Evolutionary conservation across 2,888 invertebrate species (phyloP).

Genomic region (Nephrotoma guestfalica): DNA sequence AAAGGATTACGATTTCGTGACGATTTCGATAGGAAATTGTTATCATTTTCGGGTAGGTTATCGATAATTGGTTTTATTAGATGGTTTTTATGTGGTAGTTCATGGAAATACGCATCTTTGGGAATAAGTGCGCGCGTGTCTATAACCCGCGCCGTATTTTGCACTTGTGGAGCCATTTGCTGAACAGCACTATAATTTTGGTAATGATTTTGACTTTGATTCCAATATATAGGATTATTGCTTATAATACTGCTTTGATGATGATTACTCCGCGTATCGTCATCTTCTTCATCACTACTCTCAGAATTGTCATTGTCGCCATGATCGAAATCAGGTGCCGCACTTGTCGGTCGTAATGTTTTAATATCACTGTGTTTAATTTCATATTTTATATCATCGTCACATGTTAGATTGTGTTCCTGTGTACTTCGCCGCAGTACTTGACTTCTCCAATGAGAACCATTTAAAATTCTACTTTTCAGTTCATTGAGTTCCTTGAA

Average conservation of each 20-base stretch:
- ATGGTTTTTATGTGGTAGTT: constrained; percentile 35
- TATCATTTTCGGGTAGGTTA: constrained; percentile 9
- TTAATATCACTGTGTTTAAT: constrained; percentile 19
- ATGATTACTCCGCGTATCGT: background rate
- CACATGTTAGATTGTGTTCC: constrained; percentile 17
- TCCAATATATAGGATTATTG: background rate
- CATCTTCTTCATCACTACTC: constrained; percentile 43
- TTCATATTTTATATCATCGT: constrained; percentile 17
- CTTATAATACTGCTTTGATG: background rate
- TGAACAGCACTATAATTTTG: background rate
- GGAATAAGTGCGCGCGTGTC: constrained; percentile 32
- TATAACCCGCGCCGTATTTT: constrained; percentile 8
- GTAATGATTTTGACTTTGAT: background rate
- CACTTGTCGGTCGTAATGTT: constrained; percentile 12
- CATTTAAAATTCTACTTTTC: constrained; percentile 14
- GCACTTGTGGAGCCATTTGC: constrained; percentile 14
- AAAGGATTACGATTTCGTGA: constrained; percentile 14
- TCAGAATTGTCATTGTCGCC: constrained; percentile 34
- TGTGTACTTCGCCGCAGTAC: constrained; percentile 10
- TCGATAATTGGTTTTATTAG: constrained; percentile 11
- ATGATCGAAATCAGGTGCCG: background rate
- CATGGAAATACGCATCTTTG: constrained; percentile 47
- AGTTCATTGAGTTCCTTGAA: constrained; percentile 14
- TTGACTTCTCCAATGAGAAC: constrained; percentile 14
- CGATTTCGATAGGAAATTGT: background rate